A percentile compares a stretch with the other conserved stretches of the same genome.
phyloP scores from a whole-genome alignment of 2,888 invertebrate species.

The Agrochola macilenta region DNA sequence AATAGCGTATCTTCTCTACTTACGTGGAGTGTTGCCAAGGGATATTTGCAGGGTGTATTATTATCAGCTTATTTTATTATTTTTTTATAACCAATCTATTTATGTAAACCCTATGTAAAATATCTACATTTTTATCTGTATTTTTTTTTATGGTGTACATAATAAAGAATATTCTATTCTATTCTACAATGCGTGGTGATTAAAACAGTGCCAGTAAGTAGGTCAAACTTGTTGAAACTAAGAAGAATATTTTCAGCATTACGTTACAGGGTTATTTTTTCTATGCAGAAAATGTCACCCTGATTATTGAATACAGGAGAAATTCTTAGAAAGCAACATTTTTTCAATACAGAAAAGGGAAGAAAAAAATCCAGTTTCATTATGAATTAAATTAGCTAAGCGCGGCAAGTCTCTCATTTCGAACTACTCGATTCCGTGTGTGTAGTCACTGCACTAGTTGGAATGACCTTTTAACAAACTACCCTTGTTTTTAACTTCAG shows the following conservation, averaged over 20 bases:
- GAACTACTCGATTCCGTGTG: slow-evolving; percentile 34
- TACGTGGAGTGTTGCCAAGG: background rate
- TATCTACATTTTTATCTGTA: no score
- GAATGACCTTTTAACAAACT: slow-evolving; percentile 32
- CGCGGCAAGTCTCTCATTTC: background rate
- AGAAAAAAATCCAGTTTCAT: background rate
- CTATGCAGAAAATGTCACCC: background rate
- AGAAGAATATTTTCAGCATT: background rate
- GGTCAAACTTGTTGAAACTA: background rate
- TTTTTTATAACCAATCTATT: background rate
- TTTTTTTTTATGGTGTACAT: no score
- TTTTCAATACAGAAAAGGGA: background rate
- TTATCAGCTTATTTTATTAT: background rate
- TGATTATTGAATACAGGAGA: background rate
- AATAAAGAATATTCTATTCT: no score
- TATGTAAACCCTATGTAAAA: no score
- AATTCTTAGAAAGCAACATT: background rate
- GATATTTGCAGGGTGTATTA: background rate
- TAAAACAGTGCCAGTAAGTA: background rate
- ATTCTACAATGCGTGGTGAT: background rate
- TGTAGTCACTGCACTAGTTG: slow-evolving; percentile 15
- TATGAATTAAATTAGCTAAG: background rate
- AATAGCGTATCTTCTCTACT: background rate
- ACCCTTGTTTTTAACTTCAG: slow-evolving; percentile 17
- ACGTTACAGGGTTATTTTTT: background rate